Evolutionary conservation across 2,797 vertebrate species (phyloP).

Genomic region (Anas bahamensis): DNA sequence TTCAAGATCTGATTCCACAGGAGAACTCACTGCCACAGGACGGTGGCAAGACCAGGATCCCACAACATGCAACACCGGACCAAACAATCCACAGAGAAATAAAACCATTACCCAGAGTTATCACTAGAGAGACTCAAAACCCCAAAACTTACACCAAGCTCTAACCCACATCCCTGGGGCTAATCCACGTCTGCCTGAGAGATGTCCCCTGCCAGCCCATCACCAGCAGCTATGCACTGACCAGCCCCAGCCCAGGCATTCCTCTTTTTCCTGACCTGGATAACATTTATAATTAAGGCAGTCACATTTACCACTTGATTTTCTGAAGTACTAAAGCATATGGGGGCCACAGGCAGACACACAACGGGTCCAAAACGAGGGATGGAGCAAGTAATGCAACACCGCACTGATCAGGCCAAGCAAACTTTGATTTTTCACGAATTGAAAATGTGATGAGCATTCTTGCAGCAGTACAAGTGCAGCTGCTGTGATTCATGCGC

Average conservation of each 20-base stretch:
- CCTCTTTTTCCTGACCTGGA: not conserved
- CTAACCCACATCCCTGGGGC: not conserved
- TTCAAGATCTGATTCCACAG: not conserved
- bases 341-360: not conserved
- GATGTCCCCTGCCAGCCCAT: not conserved
- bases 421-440: not conserved
- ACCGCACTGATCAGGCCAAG: not conserved
- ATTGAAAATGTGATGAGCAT: not conserved
- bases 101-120: not conserved
- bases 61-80: not conserved
- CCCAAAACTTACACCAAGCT: not conserved
- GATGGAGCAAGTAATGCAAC: too few relatives aligned
- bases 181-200: not conserved
- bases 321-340: not conserved
- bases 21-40: not conserved
- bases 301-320: conserved; percentile 23
- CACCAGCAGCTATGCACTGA: not conserved
- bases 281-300: conserved; percentile 31
- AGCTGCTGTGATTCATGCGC: not conserved
- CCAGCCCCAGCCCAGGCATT: not conserved
- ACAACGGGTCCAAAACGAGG: not conserved
- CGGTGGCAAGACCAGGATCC: not conserved
- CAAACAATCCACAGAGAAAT: not conserved
- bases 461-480: not conserved
- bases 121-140: not conserved